Base-by-base conservation (phyloP, 2,888 invertebrate species). In the Noctua janthina region DNA sequence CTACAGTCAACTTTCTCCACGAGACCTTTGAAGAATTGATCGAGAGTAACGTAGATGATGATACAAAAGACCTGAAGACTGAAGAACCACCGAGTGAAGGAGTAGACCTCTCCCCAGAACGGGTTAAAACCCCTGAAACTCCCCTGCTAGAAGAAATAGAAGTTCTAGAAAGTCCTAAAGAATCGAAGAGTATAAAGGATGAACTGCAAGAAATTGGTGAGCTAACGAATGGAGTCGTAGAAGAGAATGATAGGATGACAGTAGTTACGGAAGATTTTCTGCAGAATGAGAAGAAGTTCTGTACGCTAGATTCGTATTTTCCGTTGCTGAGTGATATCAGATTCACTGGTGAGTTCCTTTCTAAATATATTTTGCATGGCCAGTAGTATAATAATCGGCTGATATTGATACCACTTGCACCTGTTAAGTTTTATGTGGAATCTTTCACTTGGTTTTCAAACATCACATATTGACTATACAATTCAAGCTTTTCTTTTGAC, bases 201-300 rank as follows among this genome's bases (percentile, higher is more conserved):
- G 87, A 86, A 66, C 79, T 87, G 13, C 87, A 85, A 64, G 89
- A 86, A 49, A 88, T 88, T 17, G 81, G 82, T 59, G 89, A 88
- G 64, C 74, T 85, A 8, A 81, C 88, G 15, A 92, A 93, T 29
- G 92, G 93, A n/a, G 88, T 92, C 7, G 81, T 87, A 10, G 93
- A 92, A 29, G 80, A 83, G 23, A 89, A 90, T 49, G 92, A 91
- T 11, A 94, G 91, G 74, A 86, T 95, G 74, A 88, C 93, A 2
- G 90, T 92, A 3, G 94, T 94, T 3, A 96, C 96, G 10, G 94
- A 96, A 84, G 93, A 95, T 90, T 97, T 97, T 92, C 95, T 97
- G 81, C 94, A 95, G 78, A 97, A 97, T 59, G 97, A 97, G 81
- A 97, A 97, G 90, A 96, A 96, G 23, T 97, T 96, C 83, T 96